Conservation (phyloP, 2,888 invertebrate species). For the Dione juno region DNA sequence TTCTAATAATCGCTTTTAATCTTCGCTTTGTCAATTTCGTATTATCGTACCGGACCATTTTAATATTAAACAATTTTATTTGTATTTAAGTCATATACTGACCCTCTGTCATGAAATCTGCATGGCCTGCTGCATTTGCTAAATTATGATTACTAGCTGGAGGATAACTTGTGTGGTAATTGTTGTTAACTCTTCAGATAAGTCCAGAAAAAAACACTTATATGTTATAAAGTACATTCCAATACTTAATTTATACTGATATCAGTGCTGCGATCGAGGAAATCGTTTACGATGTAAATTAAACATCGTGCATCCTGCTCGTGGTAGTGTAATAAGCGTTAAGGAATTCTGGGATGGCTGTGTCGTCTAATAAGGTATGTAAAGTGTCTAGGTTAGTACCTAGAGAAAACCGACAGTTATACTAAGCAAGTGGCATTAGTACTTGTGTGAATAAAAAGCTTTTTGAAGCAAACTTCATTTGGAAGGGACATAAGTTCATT, state of each 20-base stretch:
- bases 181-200: background rate
- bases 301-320: background rate
- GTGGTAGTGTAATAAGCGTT: slow-evolving; percentile 16
- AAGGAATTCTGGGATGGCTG: slow-evolving; percentile 2
- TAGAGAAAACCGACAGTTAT: background rate
- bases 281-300: background rate
- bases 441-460: background rate
- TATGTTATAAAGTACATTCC: background rate
- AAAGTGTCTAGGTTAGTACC: background rate
- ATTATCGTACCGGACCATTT: too few relatives aligned
- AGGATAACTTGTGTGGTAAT: too few relatives aligned
- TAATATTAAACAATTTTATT: too few relatives aligned
- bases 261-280: background rate
- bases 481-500: too few relatives aligned
- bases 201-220: background rate
- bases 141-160: too few relatives aligned
- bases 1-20: too few relatives aligned
- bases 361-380: slow-evolving; percentile 12
- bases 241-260: background rate
- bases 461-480: background rate
- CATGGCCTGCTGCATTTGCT: too few relatives aligned
- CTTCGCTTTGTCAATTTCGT: too few relatives aligned
- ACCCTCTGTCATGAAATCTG: too few relatives aligned
- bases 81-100: too few relatives aligned
- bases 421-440: background rate